Conservation (phyloP, 2,888 invertebrate genomes). For the Gari tellinella region DNA sequence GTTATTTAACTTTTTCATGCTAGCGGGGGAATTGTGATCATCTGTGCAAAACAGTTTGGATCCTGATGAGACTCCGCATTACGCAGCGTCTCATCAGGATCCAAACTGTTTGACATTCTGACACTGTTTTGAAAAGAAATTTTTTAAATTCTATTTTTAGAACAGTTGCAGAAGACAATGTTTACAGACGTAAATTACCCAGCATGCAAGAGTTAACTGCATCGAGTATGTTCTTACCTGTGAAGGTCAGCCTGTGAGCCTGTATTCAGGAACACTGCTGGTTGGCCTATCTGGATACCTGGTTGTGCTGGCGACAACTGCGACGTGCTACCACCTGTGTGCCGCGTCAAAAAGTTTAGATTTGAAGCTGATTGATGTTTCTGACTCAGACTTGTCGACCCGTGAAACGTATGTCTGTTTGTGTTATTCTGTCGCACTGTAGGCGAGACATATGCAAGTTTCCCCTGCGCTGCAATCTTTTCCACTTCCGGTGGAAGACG, state of each 20-base stretch:
- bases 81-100: too few species aligned
- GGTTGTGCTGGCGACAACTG: slow-evolving; percentile 78
- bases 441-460: slow-evolving; percentile 79
- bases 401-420: slow-evolving; percentile 63
- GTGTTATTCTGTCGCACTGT: slow-evolving; percentile 71
- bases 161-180: too few species aligned
- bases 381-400: slow-evolving; percentile 61
- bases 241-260: slow-evolving; percentile 76
- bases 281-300: slow-evolving; percentile 74
- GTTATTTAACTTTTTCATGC: too few species aligned
- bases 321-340: slow-evolving; percentile 62
- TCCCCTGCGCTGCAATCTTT: slow-evolving; percentile 77
- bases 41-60: too few species aligned
- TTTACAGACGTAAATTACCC: too few species aligned
- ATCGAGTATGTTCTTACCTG: too few species aligned
- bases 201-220: too few species aligned
- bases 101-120: too few species aligned
- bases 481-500: slow-evolving; percentile 73
- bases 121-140: too few species aligned
- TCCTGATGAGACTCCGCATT: too few species aligned
- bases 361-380: slow-evolving; percentile 63
- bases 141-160: too few species aligned
- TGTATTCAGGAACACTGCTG: slow-evolving; percentile 75
- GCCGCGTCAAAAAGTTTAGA: slow-evolving; percentile 66
- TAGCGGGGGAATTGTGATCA: too few species aligned